Conservation (phyloP, 2,113 vertebrate species). For the Sphyrna mokarran region DNA sequence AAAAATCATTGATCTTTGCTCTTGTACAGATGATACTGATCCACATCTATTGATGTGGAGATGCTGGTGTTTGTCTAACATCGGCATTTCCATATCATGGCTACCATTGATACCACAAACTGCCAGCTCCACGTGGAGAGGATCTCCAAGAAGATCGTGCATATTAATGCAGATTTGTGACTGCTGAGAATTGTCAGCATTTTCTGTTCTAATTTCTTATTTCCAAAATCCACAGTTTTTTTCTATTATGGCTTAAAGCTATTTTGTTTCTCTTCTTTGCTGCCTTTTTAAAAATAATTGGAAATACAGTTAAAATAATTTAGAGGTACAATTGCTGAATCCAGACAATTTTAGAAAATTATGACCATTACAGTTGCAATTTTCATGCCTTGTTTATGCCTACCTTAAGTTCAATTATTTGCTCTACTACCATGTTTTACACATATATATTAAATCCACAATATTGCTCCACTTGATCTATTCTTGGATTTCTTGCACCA, state of each 20-base stretch:
- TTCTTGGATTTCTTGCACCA: background rate
- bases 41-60: no score
- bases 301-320: background rate
- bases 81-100: no score
- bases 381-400: background rate
- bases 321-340: background rate
- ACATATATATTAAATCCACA: background rate
- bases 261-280: background rate
- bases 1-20: background rate
- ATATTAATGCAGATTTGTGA: no score
- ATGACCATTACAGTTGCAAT: background rate
- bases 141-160: no score
- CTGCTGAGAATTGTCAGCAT: background rate
- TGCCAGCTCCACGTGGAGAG: no score
- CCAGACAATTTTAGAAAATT: background rate
- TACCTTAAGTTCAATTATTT: background rate
- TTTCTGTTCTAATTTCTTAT: background rate
- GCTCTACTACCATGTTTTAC: background rate
- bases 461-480: background rate
- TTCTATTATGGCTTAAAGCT: background rate
- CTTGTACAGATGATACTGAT: background rate
- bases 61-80: no score
- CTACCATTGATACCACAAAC: no score
- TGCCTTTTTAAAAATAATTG: background rate
- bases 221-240: background rate